Percentiles rank a stretch among this genome's conserved stretches.
Conservation (phyloP, 2,113 vertebrate species). For the Etheostoma spectabile region DNA sequence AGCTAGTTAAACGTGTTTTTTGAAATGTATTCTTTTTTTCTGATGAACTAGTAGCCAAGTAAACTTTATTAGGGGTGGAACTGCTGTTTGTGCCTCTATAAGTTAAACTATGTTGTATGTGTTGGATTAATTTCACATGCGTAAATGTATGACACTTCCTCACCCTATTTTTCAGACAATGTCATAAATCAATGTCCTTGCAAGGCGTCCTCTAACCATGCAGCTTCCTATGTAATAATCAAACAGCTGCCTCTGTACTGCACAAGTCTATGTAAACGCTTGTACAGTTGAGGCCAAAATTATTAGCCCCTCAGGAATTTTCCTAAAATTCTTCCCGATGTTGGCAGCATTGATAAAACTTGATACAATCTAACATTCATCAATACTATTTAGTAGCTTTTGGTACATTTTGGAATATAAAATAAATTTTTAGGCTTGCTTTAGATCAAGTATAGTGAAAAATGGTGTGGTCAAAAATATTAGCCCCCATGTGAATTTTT, state of each 20-base stretch:
- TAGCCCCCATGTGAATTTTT: too few species aligned
- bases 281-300: neutral
- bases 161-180: neutral
- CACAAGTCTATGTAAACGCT: conserved; percentile 24
- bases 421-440: too few species aligned
- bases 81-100: conserved; percentile 25
- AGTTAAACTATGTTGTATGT: conserved; percentile 26
- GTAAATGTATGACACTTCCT: conserved; percentile 15
- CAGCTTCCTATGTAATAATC: conserved; percentile 14
- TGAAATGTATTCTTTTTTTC: conserved; percentile 58
- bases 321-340: too few species aligned
- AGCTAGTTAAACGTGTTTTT: conserved; percentile 41
- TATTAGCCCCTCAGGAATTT: too few species aligned
- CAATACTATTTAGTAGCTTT: too few species aligned
- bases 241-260: conserved; percentile 53
- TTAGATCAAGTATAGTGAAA: too few species aligned
- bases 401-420: too few species aligned
- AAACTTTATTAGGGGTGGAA: conserved; percentile 24
- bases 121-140: conserved; percentile 15
- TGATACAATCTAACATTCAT: too few species aligned
- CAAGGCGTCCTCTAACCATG: neutral
- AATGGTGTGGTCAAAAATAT: too few species aligned
- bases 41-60: neutral
- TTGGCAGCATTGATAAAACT: too few species aligned
- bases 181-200: neutral